These are phyloP conservation scores for Actias luna DNA, from an alignment of 2,888 invertebrate genomes.

Conservation along the genomic window DNA sequence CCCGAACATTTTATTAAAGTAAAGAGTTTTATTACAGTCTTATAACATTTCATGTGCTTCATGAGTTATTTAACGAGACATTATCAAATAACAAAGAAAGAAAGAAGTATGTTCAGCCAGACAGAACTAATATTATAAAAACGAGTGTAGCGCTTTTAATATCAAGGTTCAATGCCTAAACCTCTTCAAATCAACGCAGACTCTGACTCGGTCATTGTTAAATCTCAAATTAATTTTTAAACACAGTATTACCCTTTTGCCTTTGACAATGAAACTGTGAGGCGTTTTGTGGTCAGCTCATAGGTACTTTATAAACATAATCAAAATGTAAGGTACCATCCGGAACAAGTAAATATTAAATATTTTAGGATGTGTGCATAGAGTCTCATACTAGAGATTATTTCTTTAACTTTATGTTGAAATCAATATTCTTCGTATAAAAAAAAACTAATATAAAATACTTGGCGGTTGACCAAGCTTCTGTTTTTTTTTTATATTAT, in stretches of 20 bases:
- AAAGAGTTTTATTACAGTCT: too few species aligned
- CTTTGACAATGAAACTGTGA: constrained; percentile 18
- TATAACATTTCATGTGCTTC: too few species aligned
- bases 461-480: too few species aligned
- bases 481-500: too few species aligned
- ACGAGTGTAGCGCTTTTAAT: neutral
- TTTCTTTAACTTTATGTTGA: neutral
- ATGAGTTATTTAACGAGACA: too few species aligned
- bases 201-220: constrained; percentile 8
- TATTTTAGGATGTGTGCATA: neutral
- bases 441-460: too few species aligned
- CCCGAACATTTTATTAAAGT: too few species aligned
- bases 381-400: neutral
- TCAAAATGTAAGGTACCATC: constrained; percentile 6
- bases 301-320: constrained; percentile 21
- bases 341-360: neutral
- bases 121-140: neutral
- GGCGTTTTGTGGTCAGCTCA: constrained; percentile 17
- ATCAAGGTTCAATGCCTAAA: neutral
- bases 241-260: constrained; percentile 24
- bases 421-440: neutral
- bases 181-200: neutral
- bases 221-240: constrained; percentile 28
- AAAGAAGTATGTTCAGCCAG: neutral
- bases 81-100: too few species aligned